Evolutionary conservation across 2,113 vertebrate species (phyloP), one percentile per base, ranked within the genome.

Genomic region (Antechinus stuartii): DNA sequence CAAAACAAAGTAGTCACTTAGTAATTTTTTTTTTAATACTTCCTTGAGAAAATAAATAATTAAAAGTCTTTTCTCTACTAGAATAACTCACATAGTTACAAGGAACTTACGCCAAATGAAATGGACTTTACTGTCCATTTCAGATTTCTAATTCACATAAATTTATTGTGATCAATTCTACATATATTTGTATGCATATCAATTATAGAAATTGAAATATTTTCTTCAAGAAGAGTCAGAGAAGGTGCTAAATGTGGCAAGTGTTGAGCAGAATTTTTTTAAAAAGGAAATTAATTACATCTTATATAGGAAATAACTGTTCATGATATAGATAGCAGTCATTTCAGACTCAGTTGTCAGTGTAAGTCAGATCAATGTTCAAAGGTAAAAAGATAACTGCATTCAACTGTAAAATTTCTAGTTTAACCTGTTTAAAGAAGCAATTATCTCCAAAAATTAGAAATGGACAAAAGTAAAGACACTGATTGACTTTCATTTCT

Each of bases 1-100:
- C 49, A 89, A 50, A 30, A 96, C 53, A 94, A 96, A 91, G 68
- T 26, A 46, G 24, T 54, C 42, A 93, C 5, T 6, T 97, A 91
- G 96, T 54, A 94, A 90, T 96, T 95, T 95, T 52, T 26, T 97
- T 91, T 94, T 95, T 93, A 53, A 92, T 91, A 61, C 90, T 94
- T 96, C 27, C n/a, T n/a, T 56, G 94, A 55, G 94, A 52, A 91
- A 57, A 94, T 52, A 96, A 96, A 95, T 50, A 50, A 35, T 56
- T 54, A 92, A 95, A 97, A 96, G 10, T 23, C 95, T 93, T 89
- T 96, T 91, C 46, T 26, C 90, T 23, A 30, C 94, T 90, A 49
- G 50, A 89, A 94, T 49, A 25, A 54, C 2, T 0, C 92, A 92
- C 25, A 10, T 93, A 94, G 94, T 89, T 47, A 93, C 3, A 91